Conservation (phyloP, 1,140 invertebrate genomes). For the Telenomus remus region DNA sequence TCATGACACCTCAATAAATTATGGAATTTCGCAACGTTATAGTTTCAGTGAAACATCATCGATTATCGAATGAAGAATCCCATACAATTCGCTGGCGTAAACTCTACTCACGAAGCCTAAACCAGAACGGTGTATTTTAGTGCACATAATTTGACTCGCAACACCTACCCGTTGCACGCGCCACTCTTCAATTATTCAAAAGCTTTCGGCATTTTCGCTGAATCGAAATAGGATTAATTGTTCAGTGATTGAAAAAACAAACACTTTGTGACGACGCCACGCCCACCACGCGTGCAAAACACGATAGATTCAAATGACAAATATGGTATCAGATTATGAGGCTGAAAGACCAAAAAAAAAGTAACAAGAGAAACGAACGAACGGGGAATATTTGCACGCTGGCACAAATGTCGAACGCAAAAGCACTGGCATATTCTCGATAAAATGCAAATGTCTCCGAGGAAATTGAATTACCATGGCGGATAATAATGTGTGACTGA, state of each 20-base stretch:
- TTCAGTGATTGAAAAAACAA: background rate
- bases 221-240: background rate
- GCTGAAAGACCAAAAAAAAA: too few species aligned
- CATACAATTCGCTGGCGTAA: slow-evolving; percentile 3
- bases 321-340: too few species aligned
- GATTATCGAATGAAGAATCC: background rate
- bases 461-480: slow-evolving; percentile 24
- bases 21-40: background rate
- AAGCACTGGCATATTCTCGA: slow-evolving; percentile 2
- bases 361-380: too few species aligned
- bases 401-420: background rate
- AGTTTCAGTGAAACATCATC: background rate
- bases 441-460: slow-evolving; percentile 12
- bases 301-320: too few species aligned
- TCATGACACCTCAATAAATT: background rate
- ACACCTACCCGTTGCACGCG: slow-evolving; percentile 1
- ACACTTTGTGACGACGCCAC: background rate
- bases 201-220: background rate
- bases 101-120: slow-evolving; percentile 2
- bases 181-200: slow-evolving; percentile 5
- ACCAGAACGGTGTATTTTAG: slow-evolving; percentile 2
- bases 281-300: too few species aligned
- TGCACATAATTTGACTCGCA: background rate
- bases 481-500: slow-evolving; percentile 33
- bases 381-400: background rate